Evolutionary conservation across 2,113 vertebrate genomes (phyloP).

Genomic region (Oreochromis aureus): DNA sequence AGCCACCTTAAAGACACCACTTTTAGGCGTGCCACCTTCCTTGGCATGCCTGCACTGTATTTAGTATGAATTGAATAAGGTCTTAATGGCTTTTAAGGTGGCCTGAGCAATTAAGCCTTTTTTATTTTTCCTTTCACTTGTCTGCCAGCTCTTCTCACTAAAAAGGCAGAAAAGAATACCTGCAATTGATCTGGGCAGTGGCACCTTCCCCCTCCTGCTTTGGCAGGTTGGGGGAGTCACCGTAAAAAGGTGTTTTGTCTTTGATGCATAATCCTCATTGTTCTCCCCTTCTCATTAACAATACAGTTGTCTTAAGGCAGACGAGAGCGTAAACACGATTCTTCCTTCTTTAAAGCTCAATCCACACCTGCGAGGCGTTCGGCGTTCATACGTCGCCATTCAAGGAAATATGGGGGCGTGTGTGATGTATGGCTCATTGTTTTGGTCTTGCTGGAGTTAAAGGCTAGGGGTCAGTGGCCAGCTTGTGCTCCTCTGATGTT

Average conservation of each 20-base stretch:
- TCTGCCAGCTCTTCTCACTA: background rate
- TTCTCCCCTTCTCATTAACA: conserved; percentile 24
- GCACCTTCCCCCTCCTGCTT: background rate
- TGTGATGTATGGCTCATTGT: conserved; percentile 38
- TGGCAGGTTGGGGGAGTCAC: background rate
- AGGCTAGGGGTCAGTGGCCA: conserved; percentile 26
- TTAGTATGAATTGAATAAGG: background rate
- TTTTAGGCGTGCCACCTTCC: background rate
- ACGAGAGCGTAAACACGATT: background rate
- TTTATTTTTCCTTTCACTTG: background rate
- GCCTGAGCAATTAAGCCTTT: background rate
- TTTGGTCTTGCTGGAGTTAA: conserved; percentile 24
- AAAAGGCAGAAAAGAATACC: background rate
- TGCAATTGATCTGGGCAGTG: background rate
- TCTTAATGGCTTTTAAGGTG: conserved; percentile 4
- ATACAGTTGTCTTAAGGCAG: background rate
- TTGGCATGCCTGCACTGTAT: background rate
- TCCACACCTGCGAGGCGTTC: background rate
- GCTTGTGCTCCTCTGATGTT: conserved; percentile 10
- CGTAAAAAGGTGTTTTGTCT: conserved; percentile 20
- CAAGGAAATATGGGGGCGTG: background rate
- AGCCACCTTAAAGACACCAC: background rate
- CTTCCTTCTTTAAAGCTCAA: background rate
- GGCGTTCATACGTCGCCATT: background rate
- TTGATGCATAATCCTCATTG: background rate